Evolutionary conservation across 37 sponge, comb jelly and placozoan species (phyloP).

Genomic region (Theonella swinhoei): DNA sequence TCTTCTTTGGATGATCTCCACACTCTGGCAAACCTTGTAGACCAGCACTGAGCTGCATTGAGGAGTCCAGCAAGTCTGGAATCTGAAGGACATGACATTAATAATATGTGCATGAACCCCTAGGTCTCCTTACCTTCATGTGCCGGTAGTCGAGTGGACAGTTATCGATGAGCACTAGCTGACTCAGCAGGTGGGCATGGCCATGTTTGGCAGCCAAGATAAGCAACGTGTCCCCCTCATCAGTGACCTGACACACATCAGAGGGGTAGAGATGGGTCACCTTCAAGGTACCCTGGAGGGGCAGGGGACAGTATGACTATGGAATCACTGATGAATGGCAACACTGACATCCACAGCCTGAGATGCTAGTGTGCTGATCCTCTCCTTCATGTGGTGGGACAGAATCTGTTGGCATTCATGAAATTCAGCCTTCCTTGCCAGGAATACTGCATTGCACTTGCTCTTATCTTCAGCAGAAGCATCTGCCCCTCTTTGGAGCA

Average conservation of each 20-base stretch:
- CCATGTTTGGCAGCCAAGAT: conserved; percentile 56
- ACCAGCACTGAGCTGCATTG: neutral
- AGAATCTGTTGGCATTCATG: conserved; percentile 61
- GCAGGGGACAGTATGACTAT: neutral
- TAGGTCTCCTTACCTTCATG: conserved; percentile 65
- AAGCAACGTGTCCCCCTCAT: conserved; percentile 60
- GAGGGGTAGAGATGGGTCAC: conserved; percentile 31
- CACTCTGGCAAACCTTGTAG: neutral
- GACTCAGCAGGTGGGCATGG: conserved; percentile 20
- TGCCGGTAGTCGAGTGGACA: conserved; percentile 54
- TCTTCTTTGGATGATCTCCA: conserved; percentile 22
- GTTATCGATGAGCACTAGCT: conserved; percentile 33
- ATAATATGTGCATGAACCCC: no score
- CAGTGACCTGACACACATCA: conserved; percentile 51
- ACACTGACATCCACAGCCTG: conserved; percentile 32
- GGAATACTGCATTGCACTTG: conserved; percentile 23
- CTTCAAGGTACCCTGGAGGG: conserved; percentile 39
- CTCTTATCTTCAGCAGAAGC: conserved; percentile 51
- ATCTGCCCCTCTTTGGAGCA: conserved; percentile 73
- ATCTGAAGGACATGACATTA: neutral
- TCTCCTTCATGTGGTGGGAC: conserved; percentile 33
- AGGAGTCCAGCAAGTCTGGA: neutral
- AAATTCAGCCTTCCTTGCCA: conserved; percentile 27
- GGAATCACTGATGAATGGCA: neutral
- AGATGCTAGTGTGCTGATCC: conserved; percentile 22